Conservation (phyloP, 1,140 invertebrate species). For the Drosophila pandora region DNA sequence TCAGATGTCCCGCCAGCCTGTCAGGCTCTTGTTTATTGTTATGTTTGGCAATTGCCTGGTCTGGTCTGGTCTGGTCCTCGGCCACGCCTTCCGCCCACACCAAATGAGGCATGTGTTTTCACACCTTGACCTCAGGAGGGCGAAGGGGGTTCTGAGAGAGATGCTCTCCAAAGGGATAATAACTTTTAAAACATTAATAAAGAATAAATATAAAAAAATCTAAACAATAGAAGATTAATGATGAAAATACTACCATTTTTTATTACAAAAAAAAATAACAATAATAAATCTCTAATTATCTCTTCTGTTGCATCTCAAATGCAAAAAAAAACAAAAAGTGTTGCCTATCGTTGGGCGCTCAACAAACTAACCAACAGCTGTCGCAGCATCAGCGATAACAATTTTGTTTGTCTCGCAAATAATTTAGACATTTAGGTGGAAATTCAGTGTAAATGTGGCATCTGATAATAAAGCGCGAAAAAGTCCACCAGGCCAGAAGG, state of each 20-base stretch:
- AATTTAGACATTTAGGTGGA: conserved; percentile 60
- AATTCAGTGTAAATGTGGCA: conserved; percentile 21
- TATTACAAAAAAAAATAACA: too few relatives aligned
- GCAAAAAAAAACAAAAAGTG: conserved; percentile 12
- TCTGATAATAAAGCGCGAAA: conserved; percentile 37
- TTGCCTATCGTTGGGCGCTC: conserved; percentile 17
- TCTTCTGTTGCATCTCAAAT: neutral
- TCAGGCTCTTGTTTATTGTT: conserved; percentile 58
- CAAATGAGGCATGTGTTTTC: conserved; percentile 57
- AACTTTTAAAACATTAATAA: conserved; percentile 3
- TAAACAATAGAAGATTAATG: neutral
- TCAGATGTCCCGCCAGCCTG: conserved; percentile 29
- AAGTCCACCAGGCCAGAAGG: neutral
- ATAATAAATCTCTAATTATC: neutral
- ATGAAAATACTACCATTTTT: neutral
- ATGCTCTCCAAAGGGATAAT: neutral
- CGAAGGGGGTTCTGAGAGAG: conserved; percentile 3
- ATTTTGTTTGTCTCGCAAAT: conserved; percentile 58
- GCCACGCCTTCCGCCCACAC: neutral
- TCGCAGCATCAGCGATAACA: conserved; percentile 21
- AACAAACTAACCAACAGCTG: conserved; percentile 10
- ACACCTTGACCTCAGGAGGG: conserved; percentile 64
- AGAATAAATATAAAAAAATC: neutral
- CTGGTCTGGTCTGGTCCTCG: conserved; percentile 10
- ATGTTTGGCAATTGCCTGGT: conserved; percentile 63